Evolutionary conservation across 2,888 invertebrate species (phyloP), one percentile per base, ranked within the genome.

Genomic region (Acrobasis repandana): DNA sequence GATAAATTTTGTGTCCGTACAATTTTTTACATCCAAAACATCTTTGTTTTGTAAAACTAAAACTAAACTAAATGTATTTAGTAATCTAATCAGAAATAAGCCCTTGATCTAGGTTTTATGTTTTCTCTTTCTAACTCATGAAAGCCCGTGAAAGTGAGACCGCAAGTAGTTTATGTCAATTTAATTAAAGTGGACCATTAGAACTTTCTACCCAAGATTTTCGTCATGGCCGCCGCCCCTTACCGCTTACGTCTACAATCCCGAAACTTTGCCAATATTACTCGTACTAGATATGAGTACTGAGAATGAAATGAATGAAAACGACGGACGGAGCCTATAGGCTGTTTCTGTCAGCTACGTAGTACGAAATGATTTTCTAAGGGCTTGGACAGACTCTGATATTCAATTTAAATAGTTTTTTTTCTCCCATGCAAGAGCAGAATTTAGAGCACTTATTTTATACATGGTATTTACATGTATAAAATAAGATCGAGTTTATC

Each of bases 221-320:
- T 62, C 63, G 43, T 61, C 60, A 61, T 65, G 64, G 62, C 61
- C 66, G 61, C 61, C 65, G 61, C 67, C 65, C 67, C 68, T 66
- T 66, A 66, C 65, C n/a, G n/a, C 64, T 67, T 69, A 60, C 61
- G 64, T 20, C 28, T 33, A 36, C n/a, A 61, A 62, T 16, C 62
- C 67, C 43, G 65, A 70, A 69, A 69, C 67, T 68, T 67, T 54
- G 33, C 34, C 58, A 67, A 70, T 64, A 68, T 65, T 65, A 65
- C 67, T n/a, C n/a, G 64, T 68, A 69, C 61, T 69, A 67, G 61
- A 43, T 64, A n/a, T n/a, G n/a, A n/a, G n/a, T n/a, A n/a, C n/a
- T n/a, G 60, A 57, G 43, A 57, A 51, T 46, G 58, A 65, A 73
- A 72, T 72, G 67, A 74, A 72, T 60, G 69, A 69, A 74, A 75